These are phyloP conservation scores for Meles meles DNA, from an alignment of 2,113 vertebrate genomes.

Conservation along the genomic window DNA sequence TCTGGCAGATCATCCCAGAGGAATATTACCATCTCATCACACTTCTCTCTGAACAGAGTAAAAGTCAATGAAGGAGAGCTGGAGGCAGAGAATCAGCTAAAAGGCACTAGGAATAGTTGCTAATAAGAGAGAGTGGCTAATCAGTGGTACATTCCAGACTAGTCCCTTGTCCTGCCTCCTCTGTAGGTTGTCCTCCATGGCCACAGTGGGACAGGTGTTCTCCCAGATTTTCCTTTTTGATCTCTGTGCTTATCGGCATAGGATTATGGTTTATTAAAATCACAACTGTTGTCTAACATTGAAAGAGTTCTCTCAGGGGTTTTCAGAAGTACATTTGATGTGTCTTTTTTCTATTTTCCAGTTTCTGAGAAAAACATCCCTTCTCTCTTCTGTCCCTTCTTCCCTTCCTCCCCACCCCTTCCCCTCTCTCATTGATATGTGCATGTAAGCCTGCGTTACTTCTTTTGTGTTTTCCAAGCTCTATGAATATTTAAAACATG, in stretches of 20 bases:
- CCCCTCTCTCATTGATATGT: neutral
- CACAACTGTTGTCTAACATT: neutral
- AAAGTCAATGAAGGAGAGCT: constrained; percentile 76
- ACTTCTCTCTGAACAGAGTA: constrained; percentile 75
- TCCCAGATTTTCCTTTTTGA: constrained; percentile 24
- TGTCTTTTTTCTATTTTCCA: neutral
- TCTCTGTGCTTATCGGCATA: neutral
- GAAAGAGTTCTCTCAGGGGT: neutral
- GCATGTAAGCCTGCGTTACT: neutral
- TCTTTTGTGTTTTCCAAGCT: constrained; percentile 38
- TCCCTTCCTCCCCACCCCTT: neutral
- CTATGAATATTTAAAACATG: constrained; percentile 27
- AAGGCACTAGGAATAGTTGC: constrained; percentile 67
- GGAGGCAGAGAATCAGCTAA: constrained; percentile 65
- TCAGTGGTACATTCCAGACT: constrained; percentile 34
- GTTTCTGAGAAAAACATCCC: neutral
- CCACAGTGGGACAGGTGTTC: neutral
- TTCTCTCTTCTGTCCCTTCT: neutral
- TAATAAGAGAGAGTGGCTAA: constrained; percentile 69
- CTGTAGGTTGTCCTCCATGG: constrained; percentile 42
- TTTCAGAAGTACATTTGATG: constrained; percentile 11
- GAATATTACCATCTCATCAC: constrained; percentile 67
- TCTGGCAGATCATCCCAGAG: constrained; percentile 68
- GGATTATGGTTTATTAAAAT: constrained; percentile 28
- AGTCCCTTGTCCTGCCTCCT: neutral